Conservation (phyloP, 92 coral and sea anemone species). For the Virgularia gustaviana region DNA sequence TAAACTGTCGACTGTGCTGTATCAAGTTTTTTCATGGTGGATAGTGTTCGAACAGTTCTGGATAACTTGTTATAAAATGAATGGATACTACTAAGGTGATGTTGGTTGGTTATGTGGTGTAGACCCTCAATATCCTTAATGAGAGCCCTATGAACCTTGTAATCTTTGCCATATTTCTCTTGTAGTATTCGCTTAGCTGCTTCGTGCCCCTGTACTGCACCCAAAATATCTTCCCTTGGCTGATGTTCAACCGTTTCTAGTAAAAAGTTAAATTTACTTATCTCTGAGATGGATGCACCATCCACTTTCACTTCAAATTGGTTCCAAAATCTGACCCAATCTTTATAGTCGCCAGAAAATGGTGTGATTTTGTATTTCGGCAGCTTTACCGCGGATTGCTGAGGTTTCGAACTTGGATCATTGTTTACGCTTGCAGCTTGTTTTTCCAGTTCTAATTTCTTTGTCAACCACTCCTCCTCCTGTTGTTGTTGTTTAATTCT, state of each 20-base stretch:
- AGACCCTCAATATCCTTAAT: conserved; percentile 4
- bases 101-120: background rate
- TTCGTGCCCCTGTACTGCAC: conserved; percentile 43
- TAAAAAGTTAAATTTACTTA: conserved; percentile 45
- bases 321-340: conserved; percentile 58
- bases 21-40: conserved; percentile 35
- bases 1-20: conserved; percentile 37
- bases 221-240: conserved; percentile 23
- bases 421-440: background rate
- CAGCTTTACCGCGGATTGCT: conserved; percentile 37
- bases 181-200: conserved; percentile 40
- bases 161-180: conserved; percentile 1
- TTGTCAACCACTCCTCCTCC: conserved; percentile 20
- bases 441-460: conserved; percentile 19
- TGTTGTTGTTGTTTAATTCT: conserved; percentile 4
- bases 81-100: background rate
- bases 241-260: conserved; percentile 41
- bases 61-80: conserved; percentile 35
- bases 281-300: conserved; percentile 33
- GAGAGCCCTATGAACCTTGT: conserved; percentile 1
- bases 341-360: conserved; percentile 49
- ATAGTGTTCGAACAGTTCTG: conserved; percentile 19
- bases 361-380: conserved; percentile 57
- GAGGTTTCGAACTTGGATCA: background rate
- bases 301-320: conserved; percentile 58